These are phyloP conservation scores for Callosobruchus maculatus DNA, from an alignment of 2,888 invertebrate genomes.

Conservation along the genomic window DNA sequence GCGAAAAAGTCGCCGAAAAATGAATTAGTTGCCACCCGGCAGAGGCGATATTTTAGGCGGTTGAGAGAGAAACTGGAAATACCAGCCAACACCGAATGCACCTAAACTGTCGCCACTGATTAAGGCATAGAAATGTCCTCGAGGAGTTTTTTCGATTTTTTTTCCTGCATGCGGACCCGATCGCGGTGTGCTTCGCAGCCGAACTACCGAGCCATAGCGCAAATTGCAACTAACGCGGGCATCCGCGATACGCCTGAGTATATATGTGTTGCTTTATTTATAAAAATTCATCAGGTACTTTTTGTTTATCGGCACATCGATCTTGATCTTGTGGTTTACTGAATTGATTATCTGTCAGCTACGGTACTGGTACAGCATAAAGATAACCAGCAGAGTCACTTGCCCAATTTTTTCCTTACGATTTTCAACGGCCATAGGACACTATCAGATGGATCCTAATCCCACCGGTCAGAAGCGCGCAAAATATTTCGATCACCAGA, in stretches of 20 bases:
- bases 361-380: no score
- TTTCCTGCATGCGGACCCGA: not conserved
- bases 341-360: not conserved
- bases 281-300: not conserved
- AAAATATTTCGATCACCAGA: no score
- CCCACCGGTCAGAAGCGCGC: no score
- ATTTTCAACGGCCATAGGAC: no score
- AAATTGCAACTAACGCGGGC: not conserved
- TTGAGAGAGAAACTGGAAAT: not conserved
- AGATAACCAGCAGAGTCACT: no score
- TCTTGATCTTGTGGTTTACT: not conserved
- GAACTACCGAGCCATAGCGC: not conserved
- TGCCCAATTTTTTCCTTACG: no score
- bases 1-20: not conserved
- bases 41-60: not conserved
- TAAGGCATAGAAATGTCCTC: not conserved
- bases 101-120: not conserved
- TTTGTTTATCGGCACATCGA: not conserved
- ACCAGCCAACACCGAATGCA: not conserved
- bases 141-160: not conserved
- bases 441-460: no score
- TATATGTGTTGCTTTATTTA: not conserved
- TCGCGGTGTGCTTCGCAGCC: not conserved
- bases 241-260: not conserved
- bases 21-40: not conserved